These are phyloP conservation scores for Steatornis caripensis DNA, from an alignment of 2,113 vertebrate genomes.

Conservation along the genomic window DNA sequence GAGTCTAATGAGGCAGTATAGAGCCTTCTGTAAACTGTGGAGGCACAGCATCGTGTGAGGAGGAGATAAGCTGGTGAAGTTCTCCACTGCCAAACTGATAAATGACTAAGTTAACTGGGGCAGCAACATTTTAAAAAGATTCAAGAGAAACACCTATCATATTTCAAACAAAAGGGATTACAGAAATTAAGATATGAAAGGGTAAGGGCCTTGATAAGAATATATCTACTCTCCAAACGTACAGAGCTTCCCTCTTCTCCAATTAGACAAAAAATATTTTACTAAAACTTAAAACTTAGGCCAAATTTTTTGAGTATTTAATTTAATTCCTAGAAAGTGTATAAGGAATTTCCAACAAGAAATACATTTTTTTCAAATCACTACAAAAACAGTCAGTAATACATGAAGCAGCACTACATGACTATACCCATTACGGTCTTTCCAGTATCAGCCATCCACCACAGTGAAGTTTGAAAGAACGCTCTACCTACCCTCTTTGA, in stretches of 20 bases:
- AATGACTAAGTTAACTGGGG: neutral
- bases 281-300: neutral
- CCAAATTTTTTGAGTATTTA: neutral
- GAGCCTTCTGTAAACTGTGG: neutral
- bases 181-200: neutral
- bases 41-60: neutral
- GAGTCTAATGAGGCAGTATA: neutral
- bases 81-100: neutral
- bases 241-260: neutral
- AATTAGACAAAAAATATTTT: neutral
- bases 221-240: neutral
- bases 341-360: neutral
- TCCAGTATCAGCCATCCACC: neutral
- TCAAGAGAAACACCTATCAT: neutral
- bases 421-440: neutral
- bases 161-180: neutral
- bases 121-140: neutral
- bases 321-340: neutral
- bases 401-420: neutral
- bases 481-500: slow-evolving; percentile 90
- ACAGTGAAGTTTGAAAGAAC: neutral
- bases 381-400: neutral
- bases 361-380: neutral
- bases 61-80: neutral
- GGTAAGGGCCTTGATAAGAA: neutral